A percentile compares a stretch with the other conserved stretches of the same genome.
Evolutionary conservation across 2,888 invertebrate species (phyloP).

Genomic region (Drosophila falleni): DNA sequence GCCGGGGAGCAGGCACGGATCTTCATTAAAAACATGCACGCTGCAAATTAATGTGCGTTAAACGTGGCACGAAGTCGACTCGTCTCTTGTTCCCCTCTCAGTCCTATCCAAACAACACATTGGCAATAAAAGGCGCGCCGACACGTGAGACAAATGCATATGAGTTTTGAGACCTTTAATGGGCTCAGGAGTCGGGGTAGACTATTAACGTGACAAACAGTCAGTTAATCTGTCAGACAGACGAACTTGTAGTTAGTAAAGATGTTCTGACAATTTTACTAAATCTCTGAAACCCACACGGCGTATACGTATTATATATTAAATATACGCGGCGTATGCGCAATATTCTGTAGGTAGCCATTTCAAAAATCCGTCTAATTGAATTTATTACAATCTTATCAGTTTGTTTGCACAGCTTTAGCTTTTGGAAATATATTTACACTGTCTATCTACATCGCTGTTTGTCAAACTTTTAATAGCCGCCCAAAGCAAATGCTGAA

Average conservation of each 20-base stretch:
- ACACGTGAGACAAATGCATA: conserved; percentile 77
- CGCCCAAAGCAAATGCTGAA: not conserved
- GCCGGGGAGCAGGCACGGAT: conserved; percentile 46
- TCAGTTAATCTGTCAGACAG: conserved; percentile 3
- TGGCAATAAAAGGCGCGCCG: conserved; percentile 61
- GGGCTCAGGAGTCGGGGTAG: conserved; percentile 20
- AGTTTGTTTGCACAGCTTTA: conserved; percentile 16
- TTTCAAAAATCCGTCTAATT: conserved; percentile 26
- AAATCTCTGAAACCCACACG: conserved; percentile 18
- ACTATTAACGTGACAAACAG: conserved; percentile 62
- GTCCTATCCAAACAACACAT: conserved; percentile 39
- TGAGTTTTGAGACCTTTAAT: conserved; percentile 65
- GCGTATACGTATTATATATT: conserved; percentile 8
- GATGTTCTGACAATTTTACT: conserved; percentile 11
- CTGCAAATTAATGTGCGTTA: conserved; percentile 72
- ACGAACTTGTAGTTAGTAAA: conserved; percentile 14
- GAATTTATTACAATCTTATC: conserved; percentile 32
- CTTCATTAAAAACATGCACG: conserved; percentile 76
- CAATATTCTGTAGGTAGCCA: conserved; percentile 5
- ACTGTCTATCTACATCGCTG: conserved; percentile 1
- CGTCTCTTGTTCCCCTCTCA: not conserved
- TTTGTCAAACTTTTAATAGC: conserved; percentile 32
- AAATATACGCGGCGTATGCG: conserved; percentile 28
- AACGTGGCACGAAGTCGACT: conserved; percentile 57
- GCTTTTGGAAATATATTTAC: conserved; percentile 14